These are phyloP conservation scores for Uropetala carovei DNA, from an alignment of 2,888 invertebrate species.

Conservation along the genomic window DNA sequence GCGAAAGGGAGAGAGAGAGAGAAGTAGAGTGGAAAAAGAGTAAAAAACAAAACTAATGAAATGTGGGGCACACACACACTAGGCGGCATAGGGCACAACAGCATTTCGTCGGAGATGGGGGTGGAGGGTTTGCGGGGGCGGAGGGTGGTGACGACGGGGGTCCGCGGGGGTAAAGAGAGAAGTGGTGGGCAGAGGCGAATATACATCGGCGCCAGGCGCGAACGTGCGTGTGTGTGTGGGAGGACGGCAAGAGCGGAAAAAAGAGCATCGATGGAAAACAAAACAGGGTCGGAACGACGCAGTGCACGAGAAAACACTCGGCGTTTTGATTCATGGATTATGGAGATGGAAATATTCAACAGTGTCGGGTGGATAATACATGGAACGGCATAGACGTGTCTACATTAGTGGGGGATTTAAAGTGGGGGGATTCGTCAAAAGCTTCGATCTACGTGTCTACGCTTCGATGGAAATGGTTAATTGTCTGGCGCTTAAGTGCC, in stretches of 20 bases:
- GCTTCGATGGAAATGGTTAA: slow-evolving; percentile 7
- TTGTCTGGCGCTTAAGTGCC: neutral
- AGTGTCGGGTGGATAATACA: neutral
- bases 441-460: slow-evolving; percentile 3
- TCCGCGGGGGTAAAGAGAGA: too few relatives aligned
- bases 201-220: neutral
- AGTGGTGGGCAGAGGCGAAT: neutral
- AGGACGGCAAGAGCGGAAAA: slow-evolving; percentile 2
- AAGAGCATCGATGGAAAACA: neutral
- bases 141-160: too few relatives aligned
- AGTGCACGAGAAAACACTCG: neutral
- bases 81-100: neutral
- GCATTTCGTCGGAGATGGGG: neutral
- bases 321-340: slow-evolving; percentile 14
- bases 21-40: neutral
- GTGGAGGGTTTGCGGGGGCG: neutral
- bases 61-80: slow-evolving; percentile 21
- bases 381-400: neutral
- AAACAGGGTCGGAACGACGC: neutral
- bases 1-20: neutral
- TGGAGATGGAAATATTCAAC: slow-evolving; percentile 29
- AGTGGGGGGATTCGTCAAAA: neutral
- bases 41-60: neutral
- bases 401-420: neutral
- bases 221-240: neutral